A percentile compares a stretch with the other conserved stretches of the same genome.
These are phyloP conservation scores for Napeogenes sylphis DNA, from an alignment of 2,888 invertebrate genomes.

Conservation along the genomic window DNA sequence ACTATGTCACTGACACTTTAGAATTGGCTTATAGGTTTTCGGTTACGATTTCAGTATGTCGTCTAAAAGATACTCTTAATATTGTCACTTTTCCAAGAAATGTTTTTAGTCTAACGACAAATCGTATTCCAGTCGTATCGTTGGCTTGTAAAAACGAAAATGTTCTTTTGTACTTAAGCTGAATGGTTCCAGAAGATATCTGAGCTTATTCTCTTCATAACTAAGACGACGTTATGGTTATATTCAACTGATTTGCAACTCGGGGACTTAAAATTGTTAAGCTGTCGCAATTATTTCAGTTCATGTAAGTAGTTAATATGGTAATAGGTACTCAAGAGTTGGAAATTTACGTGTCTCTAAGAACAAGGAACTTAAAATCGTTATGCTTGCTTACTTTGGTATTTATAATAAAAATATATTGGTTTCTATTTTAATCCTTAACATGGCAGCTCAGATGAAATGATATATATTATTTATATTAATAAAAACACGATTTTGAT, in stretches of 20 bases:
- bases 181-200: constrained; percentile 6
- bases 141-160: not conserved
- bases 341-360: constrained; percentile 1
- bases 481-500: too few species aligned
- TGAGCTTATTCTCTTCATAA: constrained; percentile 4
- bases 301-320: constrained; percentile 6
- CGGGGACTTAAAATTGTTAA: constrained; percentile 7
- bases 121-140: constrained; percentile 3
- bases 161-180: not conserved
- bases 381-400: constrained; percentile 30
- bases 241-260: constrained; percentile 6
- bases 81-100: not conserved
- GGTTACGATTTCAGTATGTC: not conserved
- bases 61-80: not conserved
- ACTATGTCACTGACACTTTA: constrained; percentile 25
- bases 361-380: constrained; percentile 33
- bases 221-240: constrained; percentile 5
- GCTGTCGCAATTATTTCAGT: constrained; percentile 7
- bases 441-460: too few species aligned
- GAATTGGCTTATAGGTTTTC: constrained; percentile 17
- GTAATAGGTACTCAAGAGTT: constrained; percentile 4
- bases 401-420: not conserved
- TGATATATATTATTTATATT: too few species aligned
- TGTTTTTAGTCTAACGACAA: not conserved
- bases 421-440: too few species aligned